Conservation (phyloP, 2,888 invertebrate species). For the Microplitis manilae region DNA sequence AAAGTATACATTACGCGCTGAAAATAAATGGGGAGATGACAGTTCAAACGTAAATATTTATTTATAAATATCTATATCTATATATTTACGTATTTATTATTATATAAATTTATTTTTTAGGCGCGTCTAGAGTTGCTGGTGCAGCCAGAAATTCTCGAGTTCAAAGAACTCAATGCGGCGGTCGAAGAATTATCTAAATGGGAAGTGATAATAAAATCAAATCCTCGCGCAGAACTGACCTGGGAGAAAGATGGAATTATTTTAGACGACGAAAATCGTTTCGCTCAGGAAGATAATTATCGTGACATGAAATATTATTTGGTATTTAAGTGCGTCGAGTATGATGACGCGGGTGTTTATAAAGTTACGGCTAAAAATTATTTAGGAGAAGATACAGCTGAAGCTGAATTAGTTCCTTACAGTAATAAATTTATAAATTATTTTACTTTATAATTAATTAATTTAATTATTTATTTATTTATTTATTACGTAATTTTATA, state of each 20-base stretch:
- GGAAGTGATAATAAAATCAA: slow-evolving; percentile 87
- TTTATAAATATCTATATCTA: no score
- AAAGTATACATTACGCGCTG: slow-evolving; percentile 84
- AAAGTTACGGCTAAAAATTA: slow-evolving; percentile 85
- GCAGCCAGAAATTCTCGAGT: slow-evolving; percentile 84
- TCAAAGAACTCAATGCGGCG: slow-evolving; percentile 81
- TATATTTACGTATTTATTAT: background rate
- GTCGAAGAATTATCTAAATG: slow-evolving; percentile 87
- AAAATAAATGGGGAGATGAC: slow-evolving; percentile 86
- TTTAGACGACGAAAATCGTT: slow-evolving; percentile 75
- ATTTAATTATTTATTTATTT: slow-evolving; percentile 13
- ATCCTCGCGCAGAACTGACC: slow-evolving; percentile 90
- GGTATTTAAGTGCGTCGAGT: slow-evolving; percentile 79
- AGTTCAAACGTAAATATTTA: slow-evolving; percentile 76
- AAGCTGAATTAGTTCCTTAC: slow-evolving; percentile 81
- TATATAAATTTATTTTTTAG: slow-evolving; percentile 55
- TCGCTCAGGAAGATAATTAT: slow-evolving; percentile 77
- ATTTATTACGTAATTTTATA: slow-evolving; percentile 63
- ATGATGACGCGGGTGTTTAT: slow-evolving; percentile 85
- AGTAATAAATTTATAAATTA: slow-evolving; percentile 74
- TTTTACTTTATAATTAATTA: slow-evolving; percentile 63
- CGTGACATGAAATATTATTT: slow-evolving; percentile 80
- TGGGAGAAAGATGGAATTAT: slow-evolving; percentile 82
- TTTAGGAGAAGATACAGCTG: slow-evolving; percentile 80
- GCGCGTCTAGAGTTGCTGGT: slow-evolving; percentile 84